These are phyloP conservation scores for Tokudaia muenninki DNA, from an alignment of 2,797 vertebrate species.

Conservation along the genomic window DNA sequence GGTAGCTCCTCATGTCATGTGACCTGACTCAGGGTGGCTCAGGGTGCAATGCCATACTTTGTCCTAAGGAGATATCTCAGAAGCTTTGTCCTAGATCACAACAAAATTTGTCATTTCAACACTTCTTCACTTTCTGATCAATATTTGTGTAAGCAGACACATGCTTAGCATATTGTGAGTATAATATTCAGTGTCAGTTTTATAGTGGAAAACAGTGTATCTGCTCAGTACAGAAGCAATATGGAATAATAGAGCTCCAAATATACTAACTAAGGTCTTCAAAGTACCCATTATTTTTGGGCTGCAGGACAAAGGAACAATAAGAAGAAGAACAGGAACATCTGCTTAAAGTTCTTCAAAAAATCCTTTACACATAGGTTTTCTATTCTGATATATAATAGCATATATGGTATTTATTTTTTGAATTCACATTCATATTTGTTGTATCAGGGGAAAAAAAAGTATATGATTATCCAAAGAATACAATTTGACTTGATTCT, in stretches of 20 bases:
- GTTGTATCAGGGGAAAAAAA: background rate
- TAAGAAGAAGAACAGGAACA: background rate
- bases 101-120: background rate
- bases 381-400: slow-evolving; percentile 62
- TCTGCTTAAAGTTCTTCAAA: background rate
- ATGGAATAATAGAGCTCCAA: background rate
- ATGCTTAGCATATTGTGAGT: background rate
- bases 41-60: accelerated
- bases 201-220: background rate
- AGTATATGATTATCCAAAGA: background rate
- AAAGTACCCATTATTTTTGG: background rate
- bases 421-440: slow-evolving; percentile 9
- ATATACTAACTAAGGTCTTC: background rate
- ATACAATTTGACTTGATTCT: background rate
- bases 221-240: background rate
- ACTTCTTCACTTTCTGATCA: background rate
- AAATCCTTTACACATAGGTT: background rate
- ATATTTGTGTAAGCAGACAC: background rate
- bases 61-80: background rate
- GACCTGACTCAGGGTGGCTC: accelerated
- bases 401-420: slow-evolving; percentile 34
- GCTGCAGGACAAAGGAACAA: background rate
- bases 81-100: background rate
- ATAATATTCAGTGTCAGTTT: background rate
- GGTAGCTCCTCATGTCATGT: background rate